Base-by-base conservation (phyloP, 2,113 vertebrate species). In the Equus przewalskii region DNA sequence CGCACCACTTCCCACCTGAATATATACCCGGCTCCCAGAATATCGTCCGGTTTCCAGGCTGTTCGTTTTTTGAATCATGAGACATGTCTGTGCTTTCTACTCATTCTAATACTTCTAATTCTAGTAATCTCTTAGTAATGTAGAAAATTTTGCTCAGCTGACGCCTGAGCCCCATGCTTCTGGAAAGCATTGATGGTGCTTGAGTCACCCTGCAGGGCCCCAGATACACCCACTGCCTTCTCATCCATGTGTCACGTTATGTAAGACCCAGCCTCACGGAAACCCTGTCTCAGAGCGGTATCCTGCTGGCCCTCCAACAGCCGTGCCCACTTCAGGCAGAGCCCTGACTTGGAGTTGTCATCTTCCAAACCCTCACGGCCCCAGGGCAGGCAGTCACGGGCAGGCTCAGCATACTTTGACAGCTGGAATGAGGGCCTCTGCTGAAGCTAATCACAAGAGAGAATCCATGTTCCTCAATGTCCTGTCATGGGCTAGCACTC, bases 401-500 rank as follows among this genome's bases (percentile, higher is more conserved):
- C 22, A 4, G 36, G 62, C n/a, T 82, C 54, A 1, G 5, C 56
- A 56, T 46, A 12, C 18, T 67, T 9, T 24, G 28, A 16, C 56
- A 36, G n/a, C 60, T 12, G 28, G 41, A 46, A 51, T 0, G n/a
- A 36, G 28, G 67, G 30, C 26, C 54, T 83, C 11, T 1, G 19
- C 54, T 16, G 26, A 89, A 21, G 24, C 41, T 7, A 28, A 5
- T 86, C 36, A 16, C 3, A 2, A 1, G 54, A 11, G 33, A n/a
- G 24, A 54, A 44, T 30, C 33, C 30, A 19, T 4, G 1, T 46
- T 21, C 7, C 30, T 70, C 18, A 1, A 21, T 0, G 0, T 56
- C 85, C 60, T 26, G 0, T 72, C 60, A 26, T 0, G 0, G 1
- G 5, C 46, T 12, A 11, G 33, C 16, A 30, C 13, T 4, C 33